Base-by-base conservation (phyloP, 2,888 invertebrate genomes). In the Dysmachus trigonus region DNA sequence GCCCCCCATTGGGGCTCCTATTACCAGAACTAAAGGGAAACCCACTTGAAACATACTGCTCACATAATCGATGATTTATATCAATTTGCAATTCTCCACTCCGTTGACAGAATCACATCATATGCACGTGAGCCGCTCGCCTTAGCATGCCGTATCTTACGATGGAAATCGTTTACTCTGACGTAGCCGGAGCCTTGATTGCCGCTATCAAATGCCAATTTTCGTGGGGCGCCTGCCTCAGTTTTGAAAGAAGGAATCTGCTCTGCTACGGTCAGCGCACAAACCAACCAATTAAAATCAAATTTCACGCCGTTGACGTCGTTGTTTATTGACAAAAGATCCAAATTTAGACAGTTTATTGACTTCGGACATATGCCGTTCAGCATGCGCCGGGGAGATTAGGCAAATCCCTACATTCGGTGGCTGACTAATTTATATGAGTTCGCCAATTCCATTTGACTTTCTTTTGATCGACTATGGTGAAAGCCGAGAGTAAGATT, bases 331-430 rank as follows among this genome's bases (percentile, higher is more conserved):
- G 27, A 51, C 38, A 79, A 79, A 10, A 79, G 51, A 30, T 79
- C 79, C 73, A 51, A 79, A 51, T 18, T 79, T 79, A 79, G 79
- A 79, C n/a, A 51, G 79, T 79, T 79, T 79, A 79, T 79, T 79
- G 79, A 79, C 47, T 79, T 79, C 51, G 13, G 73, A 73, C 15
- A 35, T 31, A 35, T 73, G 35, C 27, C 18, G 62, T 22, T 10
- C 62, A 62, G 73, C 27, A 73, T 73, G 73, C 27, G 73, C n/a
- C 8, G 0, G 15, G n/a, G 18, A 33, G 35, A 73, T 73, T 73
- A 35, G 18, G n/a, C 27, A 31, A 33, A 73, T 73, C 73, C 33
- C 18, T 73, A 62, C 33, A 15, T 30, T 33, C 13, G 73, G 15
- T 47, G 33, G 18, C 27, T 73, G 33, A 73, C 33, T 33, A 35